phyloP scores from a whole-genome alignment of 2,113 vertebrate species.

The Rhizomys pruinosus region DNA sequence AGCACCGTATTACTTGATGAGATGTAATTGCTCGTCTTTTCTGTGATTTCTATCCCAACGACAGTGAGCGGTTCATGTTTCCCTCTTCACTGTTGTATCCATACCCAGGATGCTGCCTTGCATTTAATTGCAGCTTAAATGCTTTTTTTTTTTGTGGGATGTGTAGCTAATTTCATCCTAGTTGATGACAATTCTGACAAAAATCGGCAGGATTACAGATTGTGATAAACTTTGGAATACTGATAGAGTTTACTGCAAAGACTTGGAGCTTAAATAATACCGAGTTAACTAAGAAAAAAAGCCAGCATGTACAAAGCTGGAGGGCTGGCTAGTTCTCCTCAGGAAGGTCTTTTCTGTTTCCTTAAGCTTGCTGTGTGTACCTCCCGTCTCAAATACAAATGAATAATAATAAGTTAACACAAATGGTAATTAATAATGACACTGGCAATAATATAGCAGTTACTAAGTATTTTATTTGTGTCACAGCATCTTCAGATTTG shows the following conservation, averaged over 20 bases:
- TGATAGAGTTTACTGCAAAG: background rate
- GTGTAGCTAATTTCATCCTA: background rate
- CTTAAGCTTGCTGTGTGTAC: background rate
- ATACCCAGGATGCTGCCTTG: background rate
- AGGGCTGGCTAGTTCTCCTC: background rate
- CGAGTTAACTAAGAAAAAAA: background rate
- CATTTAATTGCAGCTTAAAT: background rate
- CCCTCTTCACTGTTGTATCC: background rate
- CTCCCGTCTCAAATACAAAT: background rate
- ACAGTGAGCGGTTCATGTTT: background rate
- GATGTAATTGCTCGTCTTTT: background rate
- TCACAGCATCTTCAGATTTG: background rate
- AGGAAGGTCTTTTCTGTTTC: background rate
- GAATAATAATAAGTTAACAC: background rate
- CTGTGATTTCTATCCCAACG: rapidly evolving
- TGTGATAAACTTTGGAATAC: background rate
- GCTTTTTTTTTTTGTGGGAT: background rate
- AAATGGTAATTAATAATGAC: background rate
- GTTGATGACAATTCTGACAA: background rate
- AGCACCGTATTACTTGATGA: background rate
- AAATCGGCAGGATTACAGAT: background rate
- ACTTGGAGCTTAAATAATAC: too few relatives aligned
- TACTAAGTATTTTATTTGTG: background rate
- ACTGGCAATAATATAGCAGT: background rate
- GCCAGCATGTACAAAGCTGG: background rate